Conservation (phyloP, 2,113 vertebrate genomes). For the Pangasianodon hypophthalmus region DNA sequence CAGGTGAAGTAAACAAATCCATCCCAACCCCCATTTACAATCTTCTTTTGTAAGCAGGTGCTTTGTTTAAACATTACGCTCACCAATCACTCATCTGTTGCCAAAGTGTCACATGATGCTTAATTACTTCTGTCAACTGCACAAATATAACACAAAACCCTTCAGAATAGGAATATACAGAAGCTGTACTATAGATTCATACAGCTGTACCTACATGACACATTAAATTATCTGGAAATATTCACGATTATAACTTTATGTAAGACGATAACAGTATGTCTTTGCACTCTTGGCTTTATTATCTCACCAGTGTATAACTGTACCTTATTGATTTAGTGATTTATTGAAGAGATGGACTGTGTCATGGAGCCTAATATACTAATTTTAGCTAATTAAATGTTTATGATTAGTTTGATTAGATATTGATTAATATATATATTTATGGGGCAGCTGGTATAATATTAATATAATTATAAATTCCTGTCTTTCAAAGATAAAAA, state of each 20-base stretch:
- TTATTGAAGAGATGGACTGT: background rate
- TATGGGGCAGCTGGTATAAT: background rate
- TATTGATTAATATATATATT: conserved; percentile 17
- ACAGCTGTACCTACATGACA: background rate
- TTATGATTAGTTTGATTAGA: background rate
- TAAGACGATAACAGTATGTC: background rate
- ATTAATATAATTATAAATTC: background rate
- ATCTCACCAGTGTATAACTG: background rate
- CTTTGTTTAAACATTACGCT: conserved; percentile 31
- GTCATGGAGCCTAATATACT: background rate
- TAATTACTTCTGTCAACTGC: background rate
- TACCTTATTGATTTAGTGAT: background rate
- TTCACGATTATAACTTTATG: background rate
- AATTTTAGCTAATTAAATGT: background rate
- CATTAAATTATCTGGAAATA: background rate
- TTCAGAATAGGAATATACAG: background rate
- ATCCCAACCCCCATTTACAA: background rate
- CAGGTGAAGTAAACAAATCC: conserved; percentile 54
- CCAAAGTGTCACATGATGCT: background rate
- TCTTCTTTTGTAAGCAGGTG: conserved; percentile 50
- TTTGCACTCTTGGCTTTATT: background rate
- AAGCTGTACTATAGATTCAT: background rate
- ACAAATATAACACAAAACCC: background rate
- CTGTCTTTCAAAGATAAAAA: background rate
- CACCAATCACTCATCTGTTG: conserved; percentile 10